These are phyloP conservation scores for Hystrix cristata DNA, from an alignment of 2,113 vertebrate species.

Conservation along the genomic window DNA sequence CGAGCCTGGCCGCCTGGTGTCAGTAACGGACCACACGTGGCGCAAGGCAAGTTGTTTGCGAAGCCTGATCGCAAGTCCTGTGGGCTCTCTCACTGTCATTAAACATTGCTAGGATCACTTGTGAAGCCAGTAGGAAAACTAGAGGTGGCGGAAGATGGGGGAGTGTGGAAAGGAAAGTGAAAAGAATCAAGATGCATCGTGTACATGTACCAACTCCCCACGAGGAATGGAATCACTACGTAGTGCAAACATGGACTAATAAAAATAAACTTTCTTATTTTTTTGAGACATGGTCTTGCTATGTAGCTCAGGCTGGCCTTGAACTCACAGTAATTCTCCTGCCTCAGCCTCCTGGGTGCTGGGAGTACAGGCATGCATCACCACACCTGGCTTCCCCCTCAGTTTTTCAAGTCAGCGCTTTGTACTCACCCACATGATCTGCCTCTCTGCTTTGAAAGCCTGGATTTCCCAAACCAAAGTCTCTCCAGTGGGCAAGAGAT, in stretches of 20 bases:
- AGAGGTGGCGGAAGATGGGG: background rate
- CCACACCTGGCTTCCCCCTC: background rate
- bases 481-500: background rate
- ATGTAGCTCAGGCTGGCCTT: background rate
- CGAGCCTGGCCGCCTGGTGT: background rate
- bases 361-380: background rate
- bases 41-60: background rate
- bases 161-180: too few relatives aligned
- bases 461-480: constrained; percentile 12
- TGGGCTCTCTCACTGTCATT: background rate
- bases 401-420: background rate
- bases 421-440: background rate
- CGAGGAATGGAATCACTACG: background rate
- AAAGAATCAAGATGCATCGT: too few relatives aligned
- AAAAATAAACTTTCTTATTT: background rate
- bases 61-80: background rate
- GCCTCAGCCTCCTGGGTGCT: background rate
- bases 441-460: background rate
- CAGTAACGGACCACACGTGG: background rate
- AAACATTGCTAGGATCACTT: background rate
- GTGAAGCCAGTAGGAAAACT: background rate
- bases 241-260: background rate
- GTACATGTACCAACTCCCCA: background rate
- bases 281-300: background rate
- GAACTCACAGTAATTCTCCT: background rate